A percentile compares a stretch with the other conserved stretches of the same genome.
Evolutionary conservation across 2,113 vertebrate species (phyloP).

Genomic region (Edolisoma coerulescens): DNA sequence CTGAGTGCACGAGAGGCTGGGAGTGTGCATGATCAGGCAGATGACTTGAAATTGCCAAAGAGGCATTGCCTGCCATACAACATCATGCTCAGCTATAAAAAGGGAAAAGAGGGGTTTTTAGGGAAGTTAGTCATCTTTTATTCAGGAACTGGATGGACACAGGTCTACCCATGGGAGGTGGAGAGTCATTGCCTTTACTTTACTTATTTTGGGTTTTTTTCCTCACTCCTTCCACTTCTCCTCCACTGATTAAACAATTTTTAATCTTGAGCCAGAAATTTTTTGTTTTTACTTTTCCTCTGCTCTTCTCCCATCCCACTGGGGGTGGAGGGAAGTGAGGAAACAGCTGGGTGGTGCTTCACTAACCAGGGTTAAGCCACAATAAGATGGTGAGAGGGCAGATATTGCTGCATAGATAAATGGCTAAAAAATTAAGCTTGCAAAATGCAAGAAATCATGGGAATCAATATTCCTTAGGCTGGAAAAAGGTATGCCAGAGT

Average conservation of each 20-base stretch:
- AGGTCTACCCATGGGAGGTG: fast-evolving
- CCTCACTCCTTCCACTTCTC: neutral
- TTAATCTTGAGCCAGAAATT: fast-evolving
- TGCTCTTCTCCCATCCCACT: neutral
- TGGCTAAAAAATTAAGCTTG: neutral
- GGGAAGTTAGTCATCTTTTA: neutral
- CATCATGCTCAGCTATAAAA: neutral
- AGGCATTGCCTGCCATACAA: neutral
- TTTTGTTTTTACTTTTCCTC: neutral
- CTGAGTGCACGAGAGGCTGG: neutral
- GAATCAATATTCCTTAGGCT: neutral
- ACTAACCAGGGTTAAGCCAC: neutral
- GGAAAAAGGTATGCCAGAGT: neutral
- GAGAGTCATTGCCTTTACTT: neutral
- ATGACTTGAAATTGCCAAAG: neutral
- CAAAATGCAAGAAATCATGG: neutral
- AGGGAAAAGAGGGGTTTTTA: neutral
- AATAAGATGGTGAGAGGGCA: neutral
- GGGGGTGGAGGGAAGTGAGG: fast-evolving
- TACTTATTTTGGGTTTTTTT: neutral
- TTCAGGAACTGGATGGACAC: neutral
- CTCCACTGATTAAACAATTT: neutral
- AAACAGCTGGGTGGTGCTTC: neutral
- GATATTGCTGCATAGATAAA: neutral
- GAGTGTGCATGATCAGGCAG: neutral